Conservation (phyloP, 2,113 vertebrate species). For the Penelope pileata region DNA sequence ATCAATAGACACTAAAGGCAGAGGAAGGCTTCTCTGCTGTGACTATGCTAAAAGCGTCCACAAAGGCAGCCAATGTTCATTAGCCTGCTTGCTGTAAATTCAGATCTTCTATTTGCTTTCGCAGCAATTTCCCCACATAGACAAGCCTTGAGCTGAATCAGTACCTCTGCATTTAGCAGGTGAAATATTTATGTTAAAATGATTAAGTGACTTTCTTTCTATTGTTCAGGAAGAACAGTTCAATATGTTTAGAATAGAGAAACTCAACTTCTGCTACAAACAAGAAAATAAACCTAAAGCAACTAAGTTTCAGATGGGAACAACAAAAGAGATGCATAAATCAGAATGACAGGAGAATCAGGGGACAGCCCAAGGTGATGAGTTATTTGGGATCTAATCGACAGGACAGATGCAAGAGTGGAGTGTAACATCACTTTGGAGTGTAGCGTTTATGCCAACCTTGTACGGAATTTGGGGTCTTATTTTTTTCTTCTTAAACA, state of each 20-base stretch:
- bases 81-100: not conserved
- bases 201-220: not conserved
- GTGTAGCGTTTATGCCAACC: not conserved
- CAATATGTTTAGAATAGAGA: not conserved
- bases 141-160: not conserved
- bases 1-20: not conserved
- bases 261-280: not conserved
- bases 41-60: not conserved
- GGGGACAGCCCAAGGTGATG: not conserved
- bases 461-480: not conserved
- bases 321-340: not conserved
- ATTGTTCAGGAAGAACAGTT: not conserved
- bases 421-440: not conserved
- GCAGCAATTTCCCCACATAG: not conserved
- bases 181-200: slow-evolving; percentile 33
- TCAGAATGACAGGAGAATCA: not conserved
- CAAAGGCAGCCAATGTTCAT: not conserved
- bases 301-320: not conserved
- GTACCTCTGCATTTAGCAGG: not conserved
- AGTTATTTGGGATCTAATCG: not conserved
- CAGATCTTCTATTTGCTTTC: not conserved
- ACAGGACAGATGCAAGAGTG: not conserved
- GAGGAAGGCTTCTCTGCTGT: not conserved
- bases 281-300: not conserved
- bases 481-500: not conserved